Conservation (phyloP, 2,888 invertebrate species). For the Hemithea aestivaria region DNA sequence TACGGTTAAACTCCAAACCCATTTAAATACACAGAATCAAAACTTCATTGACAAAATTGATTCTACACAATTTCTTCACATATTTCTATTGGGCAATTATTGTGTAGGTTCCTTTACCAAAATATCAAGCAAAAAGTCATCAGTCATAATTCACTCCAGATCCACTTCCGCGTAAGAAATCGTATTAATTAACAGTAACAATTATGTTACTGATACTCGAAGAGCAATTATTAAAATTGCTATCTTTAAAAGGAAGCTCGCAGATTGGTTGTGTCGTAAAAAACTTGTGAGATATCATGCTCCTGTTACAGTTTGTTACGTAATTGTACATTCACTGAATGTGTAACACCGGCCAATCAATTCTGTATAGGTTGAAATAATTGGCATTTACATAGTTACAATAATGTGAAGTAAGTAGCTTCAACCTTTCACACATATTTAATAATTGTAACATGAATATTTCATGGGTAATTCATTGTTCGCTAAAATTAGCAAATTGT, state of each 20-base stretch:
- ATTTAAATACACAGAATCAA: too few species aligned
- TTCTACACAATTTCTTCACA: too few species aligned
- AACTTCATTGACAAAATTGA: too few species aligned
- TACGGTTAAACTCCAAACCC: too few species aligned
- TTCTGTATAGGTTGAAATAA: constrained; percentile 6
- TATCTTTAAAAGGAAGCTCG: constrained; percentile 13
- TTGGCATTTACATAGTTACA: too few species aligned
- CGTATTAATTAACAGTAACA: constrained; percentile 15
- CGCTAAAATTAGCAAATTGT: too few species aligned
- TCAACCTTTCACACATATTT: too few species aligned
- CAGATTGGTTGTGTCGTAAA: constrained; percentile 9
- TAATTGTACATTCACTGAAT: constrained; percentile 19
- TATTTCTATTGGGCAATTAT: too few species aligned
- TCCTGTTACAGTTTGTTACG: constrained; percentile 21
- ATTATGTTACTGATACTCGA: constrained; percentile 20
- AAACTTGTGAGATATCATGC: constrained; percentile 17
- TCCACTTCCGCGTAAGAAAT: constrained; percentile 30
- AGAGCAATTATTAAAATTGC: constrained; percentile 18
- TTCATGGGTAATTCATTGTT: too few species aligned
- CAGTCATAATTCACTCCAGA: constrained; percentile 40
- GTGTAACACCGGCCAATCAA: constrained; percentile 4
- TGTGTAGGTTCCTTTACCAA: too few species aligned
- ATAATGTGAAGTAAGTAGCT: too few species aligned
- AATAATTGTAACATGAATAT: too few species aligned
- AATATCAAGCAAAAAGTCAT: constrained; percentile 65